phyloP scores from a whole-genome alignment of 2,888 invertebrate species.

The Ichneumoninae sp. region DNA sequence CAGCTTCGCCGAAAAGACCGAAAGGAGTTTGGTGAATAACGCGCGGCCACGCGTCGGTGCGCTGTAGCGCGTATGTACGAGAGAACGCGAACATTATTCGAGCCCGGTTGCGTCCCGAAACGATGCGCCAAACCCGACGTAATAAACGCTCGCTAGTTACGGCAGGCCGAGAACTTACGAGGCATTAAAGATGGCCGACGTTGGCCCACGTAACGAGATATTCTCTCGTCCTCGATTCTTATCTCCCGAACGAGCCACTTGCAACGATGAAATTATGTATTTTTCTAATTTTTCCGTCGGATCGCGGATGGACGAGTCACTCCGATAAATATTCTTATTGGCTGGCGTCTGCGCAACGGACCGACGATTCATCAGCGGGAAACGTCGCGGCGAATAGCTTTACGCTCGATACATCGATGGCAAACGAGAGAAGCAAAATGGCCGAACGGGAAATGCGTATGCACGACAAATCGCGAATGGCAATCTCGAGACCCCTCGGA shows the following conservation, averaged over 20 bases:
- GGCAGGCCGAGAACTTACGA: constrained; percentile 42
- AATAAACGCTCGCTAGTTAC: constrained; percentile 15
- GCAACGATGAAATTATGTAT: neutral
- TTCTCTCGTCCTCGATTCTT: neutral
- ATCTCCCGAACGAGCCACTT: neutral
- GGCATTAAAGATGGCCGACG: constrained; percentile 58
- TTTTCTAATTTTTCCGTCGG: neutral
- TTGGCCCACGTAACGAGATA: constrained; percentile 40
- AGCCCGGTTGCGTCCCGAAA: constrained; percentile 26
- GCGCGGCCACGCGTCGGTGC: neutral
- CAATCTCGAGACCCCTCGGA: neutral
- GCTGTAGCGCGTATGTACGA: neutral
- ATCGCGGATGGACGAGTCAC: constrained; percentile 6
- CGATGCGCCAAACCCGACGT: constrained; percentile 28
- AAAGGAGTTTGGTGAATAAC: no score
- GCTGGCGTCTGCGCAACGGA: no score
- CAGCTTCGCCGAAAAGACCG: neutral
- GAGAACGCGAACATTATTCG: constrained; percentile 47
- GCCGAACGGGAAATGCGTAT: no score
- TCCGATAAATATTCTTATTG: constrained; percentile 25
- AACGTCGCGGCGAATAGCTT: no score
- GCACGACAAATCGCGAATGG: neutral
- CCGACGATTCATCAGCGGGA: no score
- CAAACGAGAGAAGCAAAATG: no score
- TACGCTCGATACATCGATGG: no score